These are phyloP conservation scores for Campoletis raptor DNA, from an alignment of 2,888 invertebrate genomes.

Conservation along the genomic window DNA sequence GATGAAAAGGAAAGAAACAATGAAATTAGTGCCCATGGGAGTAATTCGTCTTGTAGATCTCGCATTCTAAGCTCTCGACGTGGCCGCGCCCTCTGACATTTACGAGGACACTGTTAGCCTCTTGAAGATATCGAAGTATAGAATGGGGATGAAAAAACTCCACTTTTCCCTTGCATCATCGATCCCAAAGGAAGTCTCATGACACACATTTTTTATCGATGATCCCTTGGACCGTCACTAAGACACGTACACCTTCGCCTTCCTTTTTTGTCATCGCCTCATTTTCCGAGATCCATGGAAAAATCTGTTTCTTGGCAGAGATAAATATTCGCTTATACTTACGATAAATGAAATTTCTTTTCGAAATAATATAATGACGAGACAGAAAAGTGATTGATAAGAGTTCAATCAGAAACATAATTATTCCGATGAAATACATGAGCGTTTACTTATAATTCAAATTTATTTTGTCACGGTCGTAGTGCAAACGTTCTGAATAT, in stretches of 20 bases:
- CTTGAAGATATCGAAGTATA: conserved; percentile 12
- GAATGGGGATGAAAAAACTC: conserved; percentile 15
- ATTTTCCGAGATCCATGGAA: neutral
- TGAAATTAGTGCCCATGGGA: conserved; percentile 49
- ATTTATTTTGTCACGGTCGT: conserved; percentile 20
- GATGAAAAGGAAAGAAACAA: conserved; percentile 25
- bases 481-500: conserved; percentile 8
- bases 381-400: neutral
- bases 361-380: neutral
- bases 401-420: too few species aligned
- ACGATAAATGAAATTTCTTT: conserved; percentile 5
- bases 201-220: conserved; percentile 53
- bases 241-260: conserved; percentile 11
- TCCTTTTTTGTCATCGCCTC: conserved; percentile 4
- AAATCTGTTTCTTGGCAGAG: neutral
- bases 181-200: conserved; percentile 36
- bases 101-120: conserved; percentile 22
- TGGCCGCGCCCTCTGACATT: conserved; percentile 21
- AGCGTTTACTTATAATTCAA: neutral
- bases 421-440: neutral
- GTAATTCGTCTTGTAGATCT: conserved; percentile 21
- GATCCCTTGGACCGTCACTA: conserved; percentile 27
- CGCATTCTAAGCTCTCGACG: neutral
- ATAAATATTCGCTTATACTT: conserved; percentile 7
- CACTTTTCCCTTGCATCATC: conserved; percentile 23